phyloP scores from a whole-genome alignment of 2,797 vertebrate genomes.

The Pipistrellus pygmaeus region DNA sequence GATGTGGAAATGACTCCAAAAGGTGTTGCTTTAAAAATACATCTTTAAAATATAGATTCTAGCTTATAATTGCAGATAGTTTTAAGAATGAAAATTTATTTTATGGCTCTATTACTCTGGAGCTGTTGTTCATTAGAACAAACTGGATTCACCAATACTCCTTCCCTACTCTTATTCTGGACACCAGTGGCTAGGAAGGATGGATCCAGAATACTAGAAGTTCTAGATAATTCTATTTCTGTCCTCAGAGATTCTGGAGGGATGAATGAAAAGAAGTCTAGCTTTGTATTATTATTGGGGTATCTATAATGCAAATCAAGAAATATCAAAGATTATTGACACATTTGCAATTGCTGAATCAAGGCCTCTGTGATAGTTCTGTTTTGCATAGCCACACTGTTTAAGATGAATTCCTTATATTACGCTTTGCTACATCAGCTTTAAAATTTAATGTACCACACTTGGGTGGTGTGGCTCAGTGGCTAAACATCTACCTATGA shows the following conservation, averaged over 20 bases:
- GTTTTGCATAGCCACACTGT: background rate
- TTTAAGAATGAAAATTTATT: background rate
- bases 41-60: background rate
- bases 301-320: slow-evolving; percentile 19
- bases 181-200: background rate
- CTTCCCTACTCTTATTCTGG: background rate
- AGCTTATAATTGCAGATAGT: background rate
- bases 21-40: background rate
- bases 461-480: no score
- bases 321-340: background rate
- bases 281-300: background rate
- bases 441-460: slow-evolving; percentile 30
- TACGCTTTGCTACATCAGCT: background rate
- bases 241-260: background rate
- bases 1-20: background rate
- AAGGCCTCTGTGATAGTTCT: background rate
- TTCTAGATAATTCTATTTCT: background rate
- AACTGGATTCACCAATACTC: background rate
- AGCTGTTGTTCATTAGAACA: background rate
- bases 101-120: background rate
- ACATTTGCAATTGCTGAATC: background rate
- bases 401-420: background rate
- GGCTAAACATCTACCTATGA: no score
- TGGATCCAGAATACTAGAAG: background rate
- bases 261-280: background rate